Evolutionary conservation across 2,888 invertebrate genomes (phyloP).

Genomic region (Epistrophe eligans): DNA sequence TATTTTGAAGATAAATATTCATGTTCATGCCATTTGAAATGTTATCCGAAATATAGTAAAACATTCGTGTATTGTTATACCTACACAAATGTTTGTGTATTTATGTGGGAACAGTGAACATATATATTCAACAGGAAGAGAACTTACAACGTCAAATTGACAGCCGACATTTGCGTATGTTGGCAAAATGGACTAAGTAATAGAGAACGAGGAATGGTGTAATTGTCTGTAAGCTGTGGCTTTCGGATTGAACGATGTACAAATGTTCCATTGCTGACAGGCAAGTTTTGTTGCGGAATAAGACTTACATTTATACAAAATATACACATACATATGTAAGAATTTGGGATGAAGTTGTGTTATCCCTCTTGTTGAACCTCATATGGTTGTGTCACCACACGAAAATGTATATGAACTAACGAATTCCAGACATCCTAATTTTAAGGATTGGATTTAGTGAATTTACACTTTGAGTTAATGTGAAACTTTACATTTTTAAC

Average conservation of each 20-base stretch:
- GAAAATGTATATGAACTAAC: slow-evolving; percentile 37
- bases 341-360: background rate
- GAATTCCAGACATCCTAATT: slow-evolving; percentile 45
- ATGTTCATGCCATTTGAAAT: slow-evolving; percentile 14
- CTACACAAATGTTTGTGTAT: slow-evolving; percentile 32
- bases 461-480: slow-evolving; percentile 48
- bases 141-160: slow-evolving; percentile 68
- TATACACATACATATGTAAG: background rate
- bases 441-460: slow-evolving; percentile 65
- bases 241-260: slow-evolving; percentile 56
- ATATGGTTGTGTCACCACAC: slow-evolving; percentile 48
- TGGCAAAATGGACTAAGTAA: background rate
- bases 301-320: background rate
- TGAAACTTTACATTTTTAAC: slow-evolving; percentile 3
- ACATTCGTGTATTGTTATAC: slow-evolving; percentile 32
- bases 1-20: slow-evolving; percentile 24
- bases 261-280: slow-evolving; percentile 58
- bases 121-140: slow-evolving; percentile 60
- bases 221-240: slow-evolving; percentile 39
- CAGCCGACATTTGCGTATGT: slow-evolving; percentile 62
- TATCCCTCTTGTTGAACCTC: slow-evolving; percentile 18
- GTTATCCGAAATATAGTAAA: slow-evolving; percentile 46
- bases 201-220: slow-evolving; percentile 17
- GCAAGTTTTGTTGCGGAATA: slow-evolving; percentile 9
- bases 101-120: background rate